phyloP scores from a whole-genome alignment of 2,888 invertebrate species.

The Anoncus sp. region DNA sequence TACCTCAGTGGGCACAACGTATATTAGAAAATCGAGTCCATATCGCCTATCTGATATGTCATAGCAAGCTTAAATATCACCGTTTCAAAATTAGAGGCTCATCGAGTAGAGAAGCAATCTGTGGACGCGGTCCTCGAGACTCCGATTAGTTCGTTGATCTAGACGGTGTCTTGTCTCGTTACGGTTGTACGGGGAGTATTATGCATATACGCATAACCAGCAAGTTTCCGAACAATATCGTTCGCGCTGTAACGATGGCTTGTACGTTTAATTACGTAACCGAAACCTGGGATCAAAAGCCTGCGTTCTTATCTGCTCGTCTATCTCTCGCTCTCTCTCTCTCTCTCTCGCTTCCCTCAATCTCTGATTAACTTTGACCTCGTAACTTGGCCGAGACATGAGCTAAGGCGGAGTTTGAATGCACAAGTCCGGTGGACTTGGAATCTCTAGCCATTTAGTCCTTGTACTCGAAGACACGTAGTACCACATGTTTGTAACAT shows the following conservation, averaged over 20 bases:
- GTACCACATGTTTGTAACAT: background rate
- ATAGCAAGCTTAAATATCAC: slow-evolving; percentile 60
- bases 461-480: slow-evolving; percentile 12
- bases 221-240: slow-evolving; percentile 34
- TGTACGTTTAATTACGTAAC: slow-evolving; percentile 24
- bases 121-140: slow-evolving; percentile 44
- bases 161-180: slow-evolving; percentile 38
- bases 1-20: background rate
- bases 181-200: slow-evolving; percentile 26
- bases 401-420: slow-evolving; percentile 4
- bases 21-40: slow-evolving; percentile 23
- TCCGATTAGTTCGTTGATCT: slow-evolving; percentile 59
- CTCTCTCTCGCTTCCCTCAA: slow-evolving; percentile 19
- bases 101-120: slow-evolving; percentile 52
- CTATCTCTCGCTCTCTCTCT: slow-evolving; percentile 28
- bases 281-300: slow-evolving; percentile 58
- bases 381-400: slow-evolving; percentile 27
- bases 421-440: slow-evolving; percentile 34
- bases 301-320: slow-evolving; percentile 36
- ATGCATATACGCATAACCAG: slow-evolving; percentile 28
- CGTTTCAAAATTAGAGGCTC: slow-evolving; percentile 68
- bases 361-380: slow-evolving; percentile 44
- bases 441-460: slow-evolving; percentile 22
- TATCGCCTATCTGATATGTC: slow-evolving; percentile 64
- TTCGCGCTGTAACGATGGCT: slow-evolving; percentile 42